These are phyloP conservation scores for Brachionus koreanus DNA, from an alignment of 1,140 invertebrate genomes.

Conservation along the genomic window DNA sequence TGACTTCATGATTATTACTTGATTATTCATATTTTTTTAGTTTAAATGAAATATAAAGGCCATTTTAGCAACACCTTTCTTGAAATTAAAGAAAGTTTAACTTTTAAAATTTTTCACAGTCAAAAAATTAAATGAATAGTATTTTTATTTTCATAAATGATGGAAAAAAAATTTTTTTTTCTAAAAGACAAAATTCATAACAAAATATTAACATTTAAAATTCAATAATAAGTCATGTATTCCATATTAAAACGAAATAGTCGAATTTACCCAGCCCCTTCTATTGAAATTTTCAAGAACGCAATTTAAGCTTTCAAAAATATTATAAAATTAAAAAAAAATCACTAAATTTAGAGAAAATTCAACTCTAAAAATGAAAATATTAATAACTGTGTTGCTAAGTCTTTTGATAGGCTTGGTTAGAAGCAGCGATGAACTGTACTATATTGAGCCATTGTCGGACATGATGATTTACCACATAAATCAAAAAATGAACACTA, in stretches of 20 bases:
- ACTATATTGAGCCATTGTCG: constrained; percentile 37
- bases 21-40: no score
- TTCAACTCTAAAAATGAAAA: neutral
- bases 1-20: no score
- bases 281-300: neutral
- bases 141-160: neutral
- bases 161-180: neutral
- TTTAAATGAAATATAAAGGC: no score
- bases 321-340: neutral
- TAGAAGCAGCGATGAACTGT: neutral
- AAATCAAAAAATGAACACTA: constrained; percentile 38
- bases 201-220: neutral
- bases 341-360: neutral
- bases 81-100: no score
- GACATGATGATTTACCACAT: constrained; percentile 36
- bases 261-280: neutral
- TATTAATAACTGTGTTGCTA: neutral
- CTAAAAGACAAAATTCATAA: neutral
- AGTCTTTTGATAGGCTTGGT: neutral
- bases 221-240: neutral
- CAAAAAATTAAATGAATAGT: neutral
- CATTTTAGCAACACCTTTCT: no score
- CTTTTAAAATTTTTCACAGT: no score
- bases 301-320: constrained; percentile 4
- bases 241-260: neutral